Evolutionary conservation across 1,140 invertebrate genomes (phyloP).

Genomic region (Hormaphis cornu): DNA sequence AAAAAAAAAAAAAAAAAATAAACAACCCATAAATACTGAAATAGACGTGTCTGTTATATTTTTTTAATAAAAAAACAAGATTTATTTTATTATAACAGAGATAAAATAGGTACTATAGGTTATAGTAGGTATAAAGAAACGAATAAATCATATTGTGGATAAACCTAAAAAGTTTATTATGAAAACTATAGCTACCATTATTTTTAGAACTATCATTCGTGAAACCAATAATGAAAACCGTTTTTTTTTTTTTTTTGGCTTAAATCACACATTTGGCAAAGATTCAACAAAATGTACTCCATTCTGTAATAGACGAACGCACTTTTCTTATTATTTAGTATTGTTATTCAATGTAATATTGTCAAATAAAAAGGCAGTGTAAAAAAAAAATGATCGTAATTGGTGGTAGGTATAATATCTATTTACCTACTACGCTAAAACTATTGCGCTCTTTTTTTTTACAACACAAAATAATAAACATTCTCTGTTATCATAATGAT

Average conservation of each 20-base stretch:
- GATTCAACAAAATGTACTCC: constrained; percentile 3
- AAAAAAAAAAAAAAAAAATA: too few species aligned
- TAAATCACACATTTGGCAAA: constrained; percentile 25
- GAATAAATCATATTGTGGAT: constrained; percentile 29
- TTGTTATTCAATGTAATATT: constrained; percentile 16
- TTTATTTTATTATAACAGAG: neutral
- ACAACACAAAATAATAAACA: too few species aligned
- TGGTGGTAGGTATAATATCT: too few species aligned
- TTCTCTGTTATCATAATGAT: too few species aligned
- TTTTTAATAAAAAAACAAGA: too few species aligned
- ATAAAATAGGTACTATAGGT: neutral
- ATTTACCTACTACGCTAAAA: too few species aligned
- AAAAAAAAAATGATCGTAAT: constrained; percentile 1
- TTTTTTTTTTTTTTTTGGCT: constrained; percentile 19
- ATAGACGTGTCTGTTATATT: too few species aligned
- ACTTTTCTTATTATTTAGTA: neutral
- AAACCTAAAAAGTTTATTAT: constrained; percentile 10
- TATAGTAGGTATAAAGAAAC: neutral
- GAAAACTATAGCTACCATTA: neutral
- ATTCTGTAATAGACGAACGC: neutral
- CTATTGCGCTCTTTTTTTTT: too few species aligned
- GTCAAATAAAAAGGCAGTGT: neutral
- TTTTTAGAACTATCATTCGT: constrained; percentile 10
- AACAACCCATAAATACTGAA: too few species aligned
- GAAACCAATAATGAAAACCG: constrained; percentile 23